Conservation (phyloP, 1,140 invertebrate species). For the Scylla paramamosain region DNA sequence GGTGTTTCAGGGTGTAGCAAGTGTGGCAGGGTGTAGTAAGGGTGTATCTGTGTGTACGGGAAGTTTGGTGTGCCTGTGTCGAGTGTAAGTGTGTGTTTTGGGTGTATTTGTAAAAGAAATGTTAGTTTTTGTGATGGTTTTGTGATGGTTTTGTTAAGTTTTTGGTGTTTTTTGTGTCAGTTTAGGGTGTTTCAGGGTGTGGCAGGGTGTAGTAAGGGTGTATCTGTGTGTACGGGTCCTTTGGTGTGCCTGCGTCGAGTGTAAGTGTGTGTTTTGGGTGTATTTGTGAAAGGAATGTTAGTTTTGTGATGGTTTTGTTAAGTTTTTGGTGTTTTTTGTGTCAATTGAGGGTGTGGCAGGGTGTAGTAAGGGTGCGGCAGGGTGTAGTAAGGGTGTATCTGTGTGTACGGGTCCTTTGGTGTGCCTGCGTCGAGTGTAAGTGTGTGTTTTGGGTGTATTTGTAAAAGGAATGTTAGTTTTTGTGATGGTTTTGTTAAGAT, state of each 20-base stretch:
- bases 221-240: neutral
- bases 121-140: no score
- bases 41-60: neutral
- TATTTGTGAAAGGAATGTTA: no score
- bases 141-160: no score
- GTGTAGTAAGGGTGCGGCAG: neutral
- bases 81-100: neutral
- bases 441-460: no score
- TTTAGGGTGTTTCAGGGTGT: neutral
- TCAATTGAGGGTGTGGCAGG: no score
- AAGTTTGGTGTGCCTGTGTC: neutral
- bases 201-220: no score
- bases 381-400: neutral
- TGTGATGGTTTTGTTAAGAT: no score
- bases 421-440: neutral
- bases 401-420: neutral
- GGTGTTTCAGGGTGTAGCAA: neutral
- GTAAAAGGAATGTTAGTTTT: no score
- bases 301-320: no score
- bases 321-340: no score
- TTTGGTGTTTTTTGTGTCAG: no score
- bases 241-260: neutral
- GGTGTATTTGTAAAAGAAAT: no score
- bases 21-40: neutral
- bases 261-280: neutral